Percentiles rank a stretch among this genome's conserved stretches.
These are phyloP conservation scores for Athene cunicularia DNA, from an alignment of 2,113 vertebrate species.

Conservation along the genomic window DNA sequence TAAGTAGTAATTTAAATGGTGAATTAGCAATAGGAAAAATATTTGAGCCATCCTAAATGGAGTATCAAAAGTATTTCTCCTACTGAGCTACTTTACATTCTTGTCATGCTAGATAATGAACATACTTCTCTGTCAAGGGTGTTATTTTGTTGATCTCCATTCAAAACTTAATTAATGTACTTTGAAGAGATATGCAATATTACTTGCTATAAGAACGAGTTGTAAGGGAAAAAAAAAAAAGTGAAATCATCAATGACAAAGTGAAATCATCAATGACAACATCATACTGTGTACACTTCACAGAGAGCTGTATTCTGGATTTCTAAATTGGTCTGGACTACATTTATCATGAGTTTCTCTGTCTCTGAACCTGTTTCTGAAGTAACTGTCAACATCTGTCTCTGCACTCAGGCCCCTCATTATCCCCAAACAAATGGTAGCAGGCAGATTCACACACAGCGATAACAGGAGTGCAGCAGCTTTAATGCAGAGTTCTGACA, in stretches of 20 bases:
- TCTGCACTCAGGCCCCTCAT: neutral
- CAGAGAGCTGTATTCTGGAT: neutral
- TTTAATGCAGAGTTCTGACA: neutral
- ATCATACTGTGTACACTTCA: neutral
- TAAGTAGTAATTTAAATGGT: neutral
- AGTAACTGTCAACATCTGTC: neutral
- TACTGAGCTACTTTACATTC: neutral
- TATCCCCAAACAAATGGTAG: neutral
- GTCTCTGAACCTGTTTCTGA: neutral
- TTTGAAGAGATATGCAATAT: neutral
- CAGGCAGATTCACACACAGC: neutral
- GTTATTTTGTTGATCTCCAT: neutral
- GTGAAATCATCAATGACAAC: neutral
- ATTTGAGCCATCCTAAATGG: neutral
- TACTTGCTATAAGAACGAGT: neutral
- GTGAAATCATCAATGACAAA: neutral
- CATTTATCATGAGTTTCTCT: neutral
- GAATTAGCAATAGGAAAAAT: neutral
- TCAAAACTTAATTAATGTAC: neutral
- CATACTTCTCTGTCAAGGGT: neutral
- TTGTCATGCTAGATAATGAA: neutral
- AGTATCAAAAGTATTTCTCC: neutral
- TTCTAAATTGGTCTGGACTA: neutral
- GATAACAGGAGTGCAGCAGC: neutral
- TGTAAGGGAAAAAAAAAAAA: neutral